phyloP scores from a whole-genome alignment of 1,140 invertebrate species.

The Zaprionus gabonicus region DNA sequence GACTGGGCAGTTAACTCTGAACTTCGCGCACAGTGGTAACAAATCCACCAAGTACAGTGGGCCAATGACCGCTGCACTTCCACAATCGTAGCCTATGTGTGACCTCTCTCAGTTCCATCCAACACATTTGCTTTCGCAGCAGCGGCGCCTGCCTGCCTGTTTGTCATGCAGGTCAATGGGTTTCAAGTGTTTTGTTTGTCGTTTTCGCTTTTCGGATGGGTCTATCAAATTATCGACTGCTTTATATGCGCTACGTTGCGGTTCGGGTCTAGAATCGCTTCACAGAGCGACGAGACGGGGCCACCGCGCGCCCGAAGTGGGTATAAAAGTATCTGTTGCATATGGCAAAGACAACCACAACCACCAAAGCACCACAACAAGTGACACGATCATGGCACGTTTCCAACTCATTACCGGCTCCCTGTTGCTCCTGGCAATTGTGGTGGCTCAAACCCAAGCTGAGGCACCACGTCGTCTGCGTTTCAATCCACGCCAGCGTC shows the following conservation, averaged over 20 bases:
- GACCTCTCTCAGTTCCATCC: slow-evolving; percentile 13
- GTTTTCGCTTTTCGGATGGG: slow-evolving; percentile 15
- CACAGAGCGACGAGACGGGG: slow-evolving; percentile 30
- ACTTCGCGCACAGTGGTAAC: slow-evolving; percentile 29
- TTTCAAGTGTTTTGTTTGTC: slow-evolving; percentile 45
- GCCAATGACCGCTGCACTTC: slow-evolving; percentile 4
- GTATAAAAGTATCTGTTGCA: slow-evolving; percentile 70
- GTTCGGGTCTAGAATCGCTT: slow-evolving; percentile 61
- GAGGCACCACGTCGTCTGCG: slow-evolving; percentile 45
- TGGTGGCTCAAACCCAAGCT: slow-evolving; percentile 46
- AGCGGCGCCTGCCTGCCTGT: slow-evolving; percentile 37
- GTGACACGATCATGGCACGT: slow-evolving; percentile 73
- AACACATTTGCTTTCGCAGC: slow-evolving; percentile 18
- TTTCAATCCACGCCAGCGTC: slow-evolving; percentile 36
- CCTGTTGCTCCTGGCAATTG: slow-evolving; percentile 60
- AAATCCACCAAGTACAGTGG: slow-evolving; percentile 15
- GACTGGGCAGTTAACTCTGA: slow-evolving; percentile 46
- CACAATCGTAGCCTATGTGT: neutral
- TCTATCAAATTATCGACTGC: slow-evolving; percentile 58
- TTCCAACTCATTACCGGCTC: slow-evolving; percentile 54
- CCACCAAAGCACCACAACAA: slow-evolving; percentile 51
- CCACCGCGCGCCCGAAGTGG: slow-evolving; percentile 18
- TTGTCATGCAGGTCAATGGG: slow-evolving; percentile 66
- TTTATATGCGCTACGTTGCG: slow-evolving; percentile 60
- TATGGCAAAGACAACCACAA: slow-evolving; percentile 52